Percentiles rank a stretch among this genome's conserved stretches.
Evolutionary conservation across 1,140 invertebrate genomes (phyloP).

Genomic region (Conus ventricosus): DNA sequence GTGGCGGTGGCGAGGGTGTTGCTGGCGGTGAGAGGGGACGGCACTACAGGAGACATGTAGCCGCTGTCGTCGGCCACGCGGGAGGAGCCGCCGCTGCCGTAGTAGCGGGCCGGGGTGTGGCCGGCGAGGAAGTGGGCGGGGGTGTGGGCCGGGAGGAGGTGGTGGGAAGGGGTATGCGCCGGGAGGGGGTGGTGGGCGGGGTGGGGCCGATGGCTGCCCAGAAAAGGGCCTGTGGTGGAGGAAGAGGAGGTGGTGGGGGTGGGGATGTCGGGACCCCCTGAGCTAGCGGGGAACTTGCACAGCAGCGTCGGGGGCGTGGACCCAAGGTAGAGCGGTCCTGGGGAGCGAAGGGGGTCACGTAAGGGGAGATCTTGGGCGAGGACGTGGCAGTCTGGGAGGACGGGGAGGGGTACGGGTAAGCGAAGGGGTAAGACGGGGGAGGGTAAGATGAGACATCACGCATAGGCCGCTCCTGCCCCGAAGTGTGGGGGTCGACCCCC

Average conservation of each 20-base stretch:
- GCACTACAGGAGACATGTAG: not conserved
- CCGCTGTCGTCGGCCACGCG: constrained; percentile 6
- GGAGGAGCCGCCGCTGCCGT: not conserved
- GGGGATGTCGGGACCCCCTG: not conserved
- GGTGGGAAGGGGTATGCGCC: not conserved
- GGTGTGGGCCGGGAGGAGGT: not conserved
- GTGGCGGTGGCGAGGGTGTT: no score
- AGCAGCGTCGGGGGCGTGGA: not conserved
- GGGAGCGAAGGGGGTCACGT: constrained; percentile 5
- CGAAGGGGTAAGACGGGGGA: not conserved
- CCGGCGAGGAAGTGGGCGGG: not conserved
- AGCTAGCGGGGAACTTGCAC: not conserved
- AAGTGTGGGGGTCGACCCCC: no score
- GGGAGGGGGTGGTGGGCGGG: not conserved
- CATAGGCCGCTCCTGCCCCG: not conserved
- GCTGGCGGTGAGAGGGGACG: not conserved
- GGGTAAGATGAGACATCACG: not conserved
- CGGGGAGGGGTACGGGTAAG: not conserved
- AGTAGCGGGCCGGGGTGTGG: not conserved
- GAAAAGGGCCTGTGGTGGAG: not conserved
- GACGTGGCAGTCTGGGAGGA: not conserved
- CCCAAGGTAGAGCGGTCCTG: not conserved
- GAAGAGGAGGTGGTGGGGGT: not conserved
- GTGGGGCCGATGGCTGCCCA: not conserved
- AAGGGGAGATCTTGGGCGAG: constrained; percentile 1